These are phyloP conservation scores for Drosophila rubida DNA, from an alignment of 2,888 invertebrate genomes.

Conservation along the genomic window DNA sequence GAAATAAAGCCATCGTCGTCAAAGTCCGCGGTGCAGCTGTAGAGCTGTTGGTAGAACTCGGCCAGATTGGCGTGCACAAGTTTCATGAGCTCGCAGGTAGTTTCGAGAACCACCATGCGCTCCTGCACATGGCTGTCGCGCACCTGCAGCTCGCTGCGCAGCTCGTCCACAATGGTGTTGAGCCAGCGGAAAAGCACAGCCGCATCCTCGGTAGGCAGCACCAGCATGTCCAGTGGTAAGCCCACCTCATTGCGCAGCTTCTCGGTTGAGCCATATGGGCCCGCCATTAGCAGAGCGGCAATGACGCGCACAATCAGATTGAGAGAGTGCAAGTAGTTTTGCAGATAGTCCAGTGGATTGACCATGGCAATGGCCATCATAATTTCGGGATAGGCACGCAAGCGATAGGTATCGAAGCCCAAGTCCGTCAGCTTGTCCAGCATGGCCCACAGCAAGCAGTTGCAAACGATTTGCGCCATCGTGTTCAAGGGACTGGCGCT, in stretches of 20 bases:
- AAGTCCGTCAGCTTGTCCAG: constrained; percentile 51
- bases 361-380: constrained; percentile 51
- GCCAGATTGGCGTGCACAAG: constrained; percentile 36
- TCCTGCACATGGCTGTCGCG: constrained; percentile 37
- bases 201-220: constrained; percentile 47
- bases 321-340: constrained; percentile 51
- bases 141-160: constrained; percentile 37
- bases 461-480: constrained; percentile 60
- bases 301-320: constrained; percentile 56
- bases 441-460: constrained; percentile 59
- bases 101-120: constrained; percentile 53
- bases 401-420: constrained; percentile 35
- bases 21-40: background rate
- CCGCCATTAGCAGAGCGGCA: constrained; percentile 29
- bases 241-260: constrained; percentile 47
- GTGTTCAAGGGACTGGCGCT: constrained; percentile 43
- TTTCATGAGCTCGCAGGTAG: constrained; percentile 52
- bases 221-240: constrained; percentile 32
- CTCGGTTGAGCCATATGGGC: constrained; percentile 50
- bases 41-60: constrained; percentile 9
- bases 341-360: constrained; percentile 49
- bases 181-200: constrained; percentile 61
- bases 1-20: constrained; percentile 16
- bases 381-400: constrained; percentile 49
- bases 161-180: constrained; percentile 41